Evolutionary conservation across 2,113 vertebrate species (phyloP), one percentile per base, ranked within the genome.

Genomic region (Microcebus jonahi): DNA sequence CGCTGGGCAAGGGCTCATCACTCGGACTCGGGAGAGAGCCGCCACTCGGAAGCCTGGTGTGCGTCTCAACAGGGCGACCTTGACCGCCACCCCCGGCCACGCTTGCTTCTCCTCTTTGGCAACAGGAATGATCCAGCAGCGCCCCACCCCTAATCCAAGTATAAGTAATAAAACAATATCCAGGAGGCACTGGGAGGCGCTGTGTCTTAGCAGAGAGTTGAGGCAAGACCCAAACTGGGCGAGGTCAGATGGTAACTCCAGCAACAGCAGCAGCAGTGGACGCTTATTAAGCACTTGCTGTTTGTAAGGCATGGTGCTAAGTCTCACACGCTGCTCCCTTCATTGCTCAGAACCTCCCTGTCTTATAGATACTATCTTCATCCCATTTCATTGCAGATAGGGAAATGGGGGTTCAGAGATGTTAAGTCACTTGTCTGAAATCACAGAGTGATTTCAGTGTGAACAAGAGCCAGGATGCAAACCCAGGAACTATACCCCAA

Each of bases 1-100:
- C 8, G 27, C 10, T 2, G 0, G 14, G 25, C 27, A 21, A 18
- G 59, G 45, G 15, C 39, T 77, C 21, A 2, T 2, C 17, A 34
- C 15, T n/a, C 48, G 61, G 39, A n/a, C 0, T 1, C 6, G 12
- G 79, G 21, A 77, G 71, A 25, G 0, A 14, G 68, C 34, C 17
- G 8, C 5, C 17, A 0, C 3, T 2, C 10, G 14, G 75, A 34
- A 65, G 53, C 76, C 90, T 5, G 29, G 5, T 3, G 11, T 9
- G 20, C 45, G 2, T 45, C 45, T 27, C 13, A 45, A 27, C 0
- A 14, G 34, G 55, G 25, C 39, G 1, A 31, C 55, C 29, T 4
- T 15, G 53, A 55, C 57, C 0, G 11, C 20, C 34, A 21, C 42
- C 83, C 53, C 76, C 45, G 4, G 15, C 34, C 18, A 36, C 21